Evolutionary conservation across 2,113 vertebrate species (phyloP), one percentile per base, ranked within the genome.

Genomic region (Puma concolor): DNA sequence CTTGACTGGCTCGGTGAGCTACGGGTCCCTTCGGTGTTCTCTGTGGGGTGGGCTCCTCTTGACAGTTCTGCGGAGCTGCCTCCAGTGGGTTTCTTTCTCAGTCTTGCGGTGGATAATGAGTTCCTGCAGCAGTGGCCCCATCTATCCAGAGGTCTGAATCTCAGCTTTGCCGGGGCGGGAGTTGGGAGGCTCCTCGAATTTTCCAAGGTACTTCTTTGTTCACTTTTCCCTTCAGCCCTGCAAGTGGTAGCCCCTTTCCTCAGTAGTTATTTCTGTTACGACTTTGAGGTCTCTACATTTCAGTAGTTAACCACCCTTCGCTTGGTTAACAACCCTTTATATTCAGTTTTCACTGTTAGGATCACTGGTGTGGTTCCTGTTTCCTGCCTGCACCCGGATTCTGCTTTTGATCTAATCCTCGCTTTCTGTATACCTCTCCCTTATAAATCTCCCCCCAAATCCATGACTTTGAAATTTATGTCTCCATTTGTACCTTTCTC

Each of bases 171-270:
- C 4, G n/a, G 21, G 23, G 48, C 10, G n/a, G 25, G 25, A 36
- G 74, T 1, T 9, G 67, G 52, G 31, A 21, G 48, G 4, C 69
- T 69, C 60, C 48, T 86, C 4, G 2, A 72, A 48, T 52, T 63
- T 94, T 84, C 63, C 9, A 88, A 94, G 88, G 91, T 50, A 36
- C n/a, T 92, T 33, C 69, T 91, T 60, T 66, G 41, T 72, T 92
- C 38, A 13, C 31, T 71, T 72, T 66, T 31, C 50, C 44, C 13
- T 92, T 92, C 25, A 94, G 60, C 57, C 21, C 27, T n/a, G 54
- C 19, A 84, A 69, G 77, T 67, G 69, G 38, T 12, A 33, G n/a
- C 38, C 16, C 36, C 44, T 86, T 74, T 86, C 66, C 54, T 1
- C 79, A 52, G 71, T 38, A 77, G 71, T 41, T 88, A 84, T 29